These are phyloP conservation scores for Limanda limanda DNA, from an alignment of 2,113 vertebrate genomes.

Conservation along the genomic window DNA sequence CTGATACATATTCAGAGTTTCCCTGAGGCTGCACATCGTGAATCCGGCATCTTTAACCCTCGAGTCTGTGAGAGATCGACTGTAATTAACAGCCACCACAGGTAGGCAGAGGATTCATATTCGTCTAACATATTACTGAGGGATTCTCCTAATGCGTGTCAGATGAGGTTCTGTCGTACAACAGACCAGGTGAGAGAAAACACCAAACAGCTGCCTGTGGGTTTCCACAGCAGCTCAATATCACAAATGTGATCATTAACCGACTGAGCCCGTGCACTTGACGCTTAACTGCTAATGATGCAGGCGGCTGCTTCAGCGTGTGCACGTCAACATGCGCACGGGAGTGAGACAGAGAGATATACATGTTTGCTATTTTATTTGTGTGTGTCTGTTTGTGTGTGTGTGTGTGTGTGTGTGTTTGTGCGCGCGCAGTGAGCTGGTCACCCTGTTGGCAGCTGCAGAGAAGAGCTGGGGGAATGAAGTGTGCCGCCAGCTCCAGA, in stretches of 20 bases:
- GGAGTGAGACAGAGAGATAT: slow-evolving; percentile 61
- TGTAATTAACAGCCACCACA: slow-evolving; percentile 4
- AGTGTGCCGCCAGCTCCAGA: slow-evolving; percentile 72
- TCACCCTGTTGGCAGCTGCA: slow-evolving; percentile 73
- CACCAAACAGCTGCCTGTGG: slow-evolving; percentile 37
- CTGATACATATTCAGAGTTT: neutral
- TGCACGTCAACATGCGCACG: slow-evolving; percentile 40
- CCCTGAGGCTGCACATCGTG: no score
- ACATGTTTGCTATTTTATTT: neutral
- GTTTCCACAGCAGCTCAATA: slow-evolving; percentile 38
- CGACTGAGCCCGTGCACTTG: slow-evolving; percentile 38
- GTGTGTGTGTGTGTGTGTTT: slow-evolving; percentile 46
- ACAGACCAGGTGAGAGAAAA: slow-evolving; percentile 13
- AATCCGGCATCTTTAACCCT: no score
- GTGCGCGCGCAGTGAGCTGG: slow-evolving; percentile 65
- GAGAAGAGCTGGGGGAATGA: slow-evolving; percentile 62
- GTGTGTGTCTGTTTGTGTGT: slow-evolving; percentile 19
- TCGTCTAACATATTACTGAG: neutral
- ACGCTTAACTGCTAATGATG: slow-evolving; percentile 59
- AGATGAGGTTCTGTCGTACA: neutral
- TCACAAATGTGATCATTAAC: slow-evolving; percentile 45
- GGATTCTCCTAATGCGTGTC: neutral
- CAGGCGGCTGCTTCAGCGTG: slow-evolving; percentile 44
- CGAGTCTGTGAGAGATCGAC: neutral
- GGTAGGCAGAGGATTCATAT: neutral